A percentile compares a stretch with the other conserved stretches of the same genome.
These are phyloP conservation scores for Engraulis encrasicolus DNA, from an alignment of 2,113 vertebrate genomes.

Conservation along the genomic window DNA sequence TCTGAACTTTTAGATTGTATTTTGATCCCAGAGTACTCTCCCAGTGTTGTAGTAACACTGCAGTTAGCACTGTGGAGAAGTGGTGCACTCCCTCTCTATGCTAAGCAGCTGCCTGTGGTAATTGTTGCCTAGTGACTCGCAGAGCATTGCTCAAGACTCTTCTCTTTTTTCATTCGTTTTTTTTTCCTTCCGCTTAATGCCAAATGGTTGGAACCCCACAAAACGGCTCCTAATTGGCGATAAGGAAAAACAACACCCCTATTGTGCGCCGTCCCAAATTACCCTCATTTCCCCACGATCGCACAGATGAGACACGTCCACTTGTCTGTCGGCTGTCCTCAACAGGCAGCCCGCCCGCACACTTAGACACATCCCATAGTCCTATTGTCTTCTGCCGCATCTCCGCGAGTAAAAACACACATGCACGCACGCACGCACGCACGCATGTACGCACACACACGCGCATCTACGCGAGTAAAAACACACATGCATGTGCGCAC, in stretches of 20 bases:
- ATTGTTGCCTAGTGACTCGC: not conserved
- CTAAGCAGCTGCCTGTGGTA: not conserved
- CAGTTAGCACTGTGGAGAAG: too few species aligned
- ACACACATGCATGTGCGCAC: too few species aligned
- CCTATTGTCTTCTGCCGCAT: too few species aligned
- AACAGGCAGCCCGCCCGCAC: not conserved
- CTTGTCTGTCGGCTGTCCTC: slow-evolving; percentile 29
- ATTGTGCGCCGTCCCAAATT: slow-evolving; percentile 69
- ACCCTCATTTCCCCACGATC: slow-evolving; percentile 52
- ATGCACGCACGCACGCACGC: not conserved
- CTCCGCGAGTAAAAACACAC: not conserved
- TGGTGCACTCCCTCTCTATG: slow-evolving; percentile 24
- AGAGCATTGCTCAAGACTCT: slow-evolving; percentile 13
- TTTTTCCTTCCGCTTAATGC: slow-evolving; percentile 59
- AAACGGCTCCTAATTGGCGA: slow-evolving; percentile 75
- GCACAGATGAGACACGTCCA: slow-evolving; percentile 42
- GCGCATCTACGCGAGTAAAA: not conserved
- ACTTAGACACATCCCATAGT: too few species aligned
- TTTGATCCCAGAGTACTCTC: too few species aligned
- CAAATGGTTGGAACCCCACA: slow-evolving; percentile 68
- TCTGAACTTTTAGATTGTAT: too few species aligned
- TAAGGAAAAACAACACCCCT: slow-evolving; percentile 74
- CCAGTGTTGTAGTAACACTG: too few species aligned
- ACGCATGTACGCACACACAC: not conserved
- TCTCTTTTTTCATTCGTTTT: slow-evolving; percentile 38